Evolutionary conservation across 2,797 vertebrate species (phyloP).

Genomic region (Hoplostethus atlanticus): DNA sequence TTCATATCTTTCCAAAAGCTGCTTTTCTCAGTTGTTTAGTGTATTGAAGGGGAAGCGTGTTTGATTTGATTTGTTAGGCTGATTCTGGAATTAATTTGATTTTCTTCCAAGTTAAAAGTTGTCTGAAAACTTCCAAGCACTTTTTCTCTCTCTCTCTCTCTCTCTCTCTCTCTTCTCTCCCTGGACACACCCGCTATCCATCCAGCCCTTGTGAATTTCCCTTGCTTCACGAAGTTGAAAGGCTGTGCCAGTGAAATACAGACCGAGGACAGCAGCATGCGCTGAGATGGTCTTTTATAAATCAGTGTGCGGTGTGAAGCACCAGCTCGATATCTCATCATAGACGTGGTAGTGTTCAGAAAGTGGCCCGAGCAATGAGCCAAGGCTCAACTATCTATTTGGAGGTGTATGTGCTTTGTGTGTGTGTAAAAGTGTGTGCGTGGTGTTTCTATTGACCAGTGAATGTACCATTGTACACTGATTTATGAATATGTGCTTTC

Average conservation of each 20-base stretch:
- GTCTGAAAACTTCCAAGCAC: slow-evolving; percentile 50
- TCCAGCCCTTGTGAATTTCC: slow-evolving; percentile 49
- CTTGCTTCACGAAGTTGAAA: slow-evolving; percentile 55
- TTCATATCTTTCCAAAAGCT: slow-evolving; percentile 29
- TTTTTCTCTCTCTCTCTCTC: slow-evolving; percentile 21
- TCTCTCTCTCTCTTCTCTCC: background rate
- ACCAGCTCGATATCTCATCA: slow-evolving; percentile 81
- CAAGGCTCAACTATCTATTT: slow-evolving; percentile 65
- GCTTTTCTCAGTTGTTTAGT: slow-evolving; percentile 44
- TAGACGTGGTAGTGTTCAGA: slow-evolving; percentile 69
- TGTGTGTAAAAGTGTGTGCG: slow-evolving; percentile 40
- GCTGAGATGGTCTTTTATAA: slow-evolving; percentile 73
- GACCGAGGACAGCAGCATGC: slow-evolving; percentile 45
- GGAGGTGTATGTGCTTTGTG: slow-evolving; percentile 44
- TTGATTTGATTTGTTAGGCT: slow-evolving; percentile 69
- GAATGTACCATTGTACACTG: slow-evolving; percentile 54
- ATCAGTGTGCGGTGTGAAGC: slow-evolving; percentile 72
- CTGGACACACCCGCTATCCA: slow-evolving; percentile 7
- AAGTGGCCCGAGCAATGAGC: slow-evolving; percentile 71
- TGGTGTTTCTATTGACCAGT: slow-evolving; percentile 62
- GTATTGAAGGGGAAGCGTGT: slow-evolving; percentile 27
- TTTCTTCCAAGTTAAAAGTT: slow-evolving; percentile 64
- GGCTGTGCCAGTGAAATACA: slow-evolving; percentile 70
- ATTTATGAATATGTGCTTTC: slow-evolving; percentile 66
- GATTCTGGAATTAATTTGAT: slow-evolving; percentile 63